Evolutionary conservation across 92 coral and sea anemone genomes (phyloP).

Genomic region (Actinostola sp.): DNA sequence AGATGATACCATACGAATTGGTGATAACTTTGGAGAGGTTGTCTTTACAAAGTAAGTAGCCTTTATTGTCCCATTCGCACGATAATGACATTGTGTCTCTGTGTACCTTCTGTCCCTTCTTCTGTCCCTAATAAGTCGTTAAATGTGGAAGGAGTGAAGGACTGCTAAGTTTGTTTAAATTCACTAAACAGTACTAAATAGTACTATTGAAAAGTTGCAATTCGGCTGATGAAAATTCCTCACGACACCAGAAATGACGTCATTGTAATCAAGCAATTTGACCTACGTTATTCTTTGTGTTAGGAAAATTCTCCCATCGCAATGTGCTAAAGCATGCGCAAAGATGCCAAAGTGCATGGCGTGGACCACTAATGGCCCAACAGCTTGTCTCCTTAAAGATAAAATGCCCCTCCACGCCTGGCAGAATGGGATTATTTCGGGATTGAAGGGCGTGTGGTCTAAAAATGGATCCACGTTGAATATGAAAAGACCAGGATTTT

Average conservation of each 20-base stretch:
- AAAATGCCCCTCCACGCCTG: constrained; percentile 90
- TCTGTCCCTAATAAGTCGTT: too few species aligned
- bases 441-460: constrained; percentile 79
- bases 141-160: too few species aligned
- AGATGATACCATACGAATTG: constrained; percentile 81
- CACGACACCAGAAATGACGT: too few species aligned
- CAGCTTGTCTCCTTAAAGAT: constrained; percentile 85
- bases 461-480: constrained; percentile 71
- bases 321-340: constrained; percentile 80
- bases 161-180: too few species aligned
- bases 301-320: constrained; percentile 77
- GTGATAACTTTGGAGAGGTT: constrained; percentile 85
- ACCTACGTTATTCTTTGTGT: too few species aligned
- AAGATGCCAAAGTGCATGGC: constrained; percentile 88
- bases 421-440: constrained; percentile 83
- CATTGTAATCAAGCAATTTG: too few species aligned
- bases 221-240: too few species aligned
- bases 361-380: constrained; percentile 92
- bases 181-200: too few species aligned
- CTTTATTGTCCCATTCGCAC: not conserved
- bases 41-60: constrained; percentile 72
- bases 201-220: too few species aligned
- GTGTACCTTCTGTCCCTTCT: not conserved
- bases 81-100: too few species aligned
- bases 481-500: constrained; percentile 74